Evolutionary conservation across 2,113 vertebrate species (phyloP).

Genomic region (Thunnus maccoyii): DNA sequence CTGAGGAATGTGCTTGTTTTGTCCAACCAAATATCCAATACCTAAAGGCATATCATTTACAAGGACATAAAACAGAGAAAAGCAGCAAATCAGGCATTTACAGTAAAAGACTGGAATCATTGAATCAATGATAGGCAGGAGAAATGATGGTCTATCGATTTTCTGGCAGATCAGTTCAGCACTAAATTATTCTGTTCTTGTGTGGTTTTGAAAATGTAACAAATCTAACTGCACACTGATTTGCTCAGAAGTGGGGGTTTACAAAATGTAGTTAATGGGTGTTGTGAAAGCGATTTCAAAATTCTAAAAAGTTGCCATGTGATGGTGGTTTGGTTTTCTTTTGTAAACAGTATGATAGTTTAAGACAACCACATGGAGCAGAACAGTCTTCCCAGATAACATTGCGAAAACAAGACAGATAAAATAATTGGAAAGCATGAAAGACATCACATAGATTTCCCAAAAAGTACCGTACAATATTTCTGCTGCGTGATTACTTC

Average conservation of each 20-base stretch:
- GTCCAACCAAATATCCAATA: background rate
- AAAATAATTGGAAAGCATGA: background rate
- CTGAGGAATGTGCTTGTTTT: background rate
- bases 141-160: no score
- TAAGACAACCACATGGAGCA: slow-evolving; percentile 2
- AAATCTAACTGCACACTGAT: background rate
- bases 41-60: background rate
- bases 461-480: background rate
- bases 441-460: background rate
- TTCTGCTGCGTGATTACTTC: slow-evolving; percentile 8
- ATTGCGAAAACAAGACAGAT: background rate
- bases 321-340: background rate
- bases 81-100: no score
- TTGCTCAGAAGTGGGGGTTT: background rate
- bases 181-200: background rate
- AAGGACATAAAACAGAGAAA: slow-evolving; percentile 1
- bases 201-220: background rate
- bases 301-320: background rate
- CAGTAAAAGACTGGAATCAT: no score
- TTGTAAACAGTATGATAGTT: slow-evolving; percentile 14
- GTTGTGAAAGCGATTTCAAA: background rate
- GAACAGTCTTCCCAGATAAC: background rate
- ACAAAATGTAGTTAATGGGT: background rate
- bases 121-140: no score
- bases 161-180: background rate